These are phyloP conservation scores for Nothoprocta perdicaria DNA, from an alignment of 2,113 vertebrate species.

Conservation along the genomic window DNA sequence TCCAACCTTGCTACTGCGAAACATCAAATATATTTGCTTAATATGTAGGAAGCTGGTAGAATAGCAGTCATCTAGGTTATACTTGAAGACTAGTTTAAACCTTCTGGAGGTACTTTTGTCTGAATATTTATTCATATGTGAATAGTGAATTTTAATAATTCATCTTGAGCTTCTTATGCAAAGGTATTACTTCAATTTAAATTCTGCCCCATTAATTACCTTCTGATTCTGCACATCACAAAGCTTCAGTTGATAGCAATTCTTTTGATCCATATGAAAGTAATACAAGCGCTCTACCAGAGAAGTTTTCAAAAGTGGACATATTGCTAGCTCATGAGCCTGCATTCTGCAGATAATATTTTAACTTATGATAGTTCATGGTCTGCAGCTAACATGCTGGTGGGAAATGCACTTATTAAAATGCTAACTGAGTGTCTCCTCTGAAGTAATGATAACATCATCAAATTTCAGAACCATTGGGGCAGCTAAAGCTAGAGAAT, in stretches of 20 bases:
- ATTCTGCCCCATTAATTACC: constrained; percentile 44
- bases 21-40: constrained; percentile 14
- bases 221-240: constrained; percentile 22
- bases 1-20: not conserved
- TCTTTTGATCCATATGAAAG: constrained; percentile 43
- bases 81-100: constrained; percentile 46
- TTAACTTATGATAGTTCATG: constrained; percentile 47
- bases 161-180: not conserved
- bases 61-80: not conserved
- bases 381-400: constrained; percentile 32
- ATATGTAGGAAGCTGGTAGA: constrained; percentile 5
- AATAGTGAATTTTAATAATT: constrained; percentile 58
- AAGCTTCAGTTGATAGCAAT: constrained; percentile 1
- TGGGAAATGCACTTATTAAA: constrained; percentile 73
- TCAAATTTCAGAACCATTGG: constrained; percentile 77
- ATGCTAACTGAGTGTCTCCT: constrained; percentile 71
- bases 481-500: constrained; percentile 75
- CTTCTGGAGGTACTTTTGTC: constrained; percentile 1
- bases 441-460: constrained; percentile 80
- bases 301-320: constrained; percentile 44
- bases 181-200: constrained; percentile 29
- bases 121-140: constrained; percentile 22
- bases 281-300: constrained; percentile 9
- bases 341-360: constrained; percentile 71
- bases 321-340: constrained; percentile 6